Evolutionary conservation across 1,140 invertebrate species (phyloP), one percentile per base, ranked within the genome.

Genomic region (Coenobita brevimanus): DNA sequence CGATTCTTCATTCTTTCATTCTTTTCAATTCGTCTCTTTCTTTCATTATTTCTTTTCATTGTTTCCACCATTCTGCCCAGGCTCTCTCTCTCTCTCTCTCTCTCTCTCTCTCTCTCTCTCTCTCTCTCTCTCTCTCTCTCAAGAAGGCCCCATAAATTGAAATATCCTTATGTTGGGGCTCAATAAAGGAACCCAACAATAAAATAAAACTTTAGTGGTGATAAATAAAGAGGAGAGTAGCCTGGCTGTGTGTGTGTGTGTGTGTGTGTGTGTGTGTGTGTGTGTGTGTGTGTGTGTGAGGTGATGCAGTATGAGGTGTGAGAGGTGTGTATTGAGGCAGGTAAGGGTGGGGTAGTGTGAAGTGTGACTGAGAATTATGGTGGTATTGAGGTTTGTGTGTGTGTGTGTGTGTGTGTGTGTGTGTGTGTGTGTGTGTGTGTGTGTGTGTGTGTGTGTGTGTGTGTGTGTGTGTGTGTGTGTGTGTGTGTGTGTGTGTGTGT

Each of bases 251-350:
- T 57, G 24, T 75, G 33, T 21, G 0, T 41, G 1, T 27, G 73
- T 41, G 71, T 75, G 71, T 75, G 71, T 75, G 3, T 41, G 73
- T 50, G 73, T 75, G 6, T 41, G 71, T 43, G 2, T 41, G 38
- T 76, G 41, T 76, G 6, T 50, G 21, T 75, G 15, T 75, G 24
- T 41, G 8, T 71, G 67, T 71, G 67, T 71, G 27, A n/a, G n/a
- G n/a, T n/a, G n/a, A n/a, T n/a, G n/a, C n/a, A n/a, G n/a, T n/a
- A n/a, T n/a, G n/a, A n/a, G n/a, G n/a, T n/a, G n/a, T n/a, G n/a
- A n/a, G n/a, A n/a, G n/a, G n/a, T n/a, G n/a, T n/a, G n/a, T n/a
- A 8, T 27, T 71, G 67, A 33, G 27, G 30, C 27, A 33, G 27
- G 30, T 4, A 36, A 4, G 67, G 30, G 27, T 71, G 64, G 13